Conservation (phyloP, 2,113 vertebrate species). For the Xyliphius kryptos region DNA sequence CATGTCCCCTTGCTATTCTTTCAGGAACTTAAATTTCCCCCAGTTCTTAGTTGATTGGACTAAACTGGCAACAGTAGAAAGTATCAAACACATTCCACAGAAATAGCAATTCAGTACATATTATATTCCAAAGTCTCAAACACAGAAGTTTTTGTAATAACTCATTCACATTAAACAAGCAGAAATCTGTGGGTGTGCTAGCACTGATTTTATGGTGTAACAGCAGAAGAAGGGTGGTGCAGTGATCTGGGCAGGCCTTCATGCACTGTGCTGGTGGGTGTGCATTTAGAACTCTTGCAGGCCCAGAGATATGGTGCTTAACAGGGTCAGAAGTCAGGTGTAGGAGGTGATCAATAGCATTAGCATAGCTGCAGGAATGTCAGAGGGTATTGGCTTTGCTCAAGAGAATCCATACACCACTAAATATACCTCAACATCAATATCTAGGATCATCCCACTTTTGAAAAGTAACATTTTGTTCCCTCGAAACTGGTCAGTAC, state of each 20-base stretch:
- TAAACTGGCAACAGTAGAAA: no score
- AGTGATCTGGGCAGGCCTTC: not conserved
- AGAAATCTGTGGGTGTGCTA: no score
- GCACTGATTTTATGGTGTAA: not conserved
- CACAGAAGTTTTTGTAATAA: no score
- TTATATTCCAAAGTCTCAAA: no score
- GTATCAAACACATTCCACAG: no score
- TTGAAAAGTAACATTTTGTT: not conserved
- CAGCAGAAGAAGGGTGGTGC: not conserved
- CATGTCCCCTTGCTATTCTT: no score
- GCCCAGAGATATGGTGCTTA: constrained; percentile 5
- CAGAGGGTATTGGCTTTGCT: constrained; percentile 2
- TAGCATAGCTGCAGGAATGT: constrained; percentile 15
- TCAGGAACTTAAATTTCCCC: no score
- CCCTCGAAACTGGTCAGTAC: no score
- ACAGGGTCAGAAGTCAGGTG: constrained; percentile 15
- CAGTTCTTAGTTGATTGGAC: no score
- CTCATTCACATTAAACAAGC: no score
- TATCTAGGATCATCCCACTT: constrained; percentile 7
- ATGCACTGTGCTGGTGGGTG: constrained; percentile 1
- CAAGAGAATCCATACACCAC: not conserved
- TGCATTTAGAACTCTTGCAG: constrained; percentile 5
- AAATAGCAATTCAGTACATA: no score
- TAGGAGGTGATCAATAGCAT: constrained; percentile 33
- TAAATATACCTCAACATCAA: not conserved